Evolutionary conservation across 2,888 invertebrate genomes (phyloP).

Genomic region (Protodeltote pygarga): DNA sequence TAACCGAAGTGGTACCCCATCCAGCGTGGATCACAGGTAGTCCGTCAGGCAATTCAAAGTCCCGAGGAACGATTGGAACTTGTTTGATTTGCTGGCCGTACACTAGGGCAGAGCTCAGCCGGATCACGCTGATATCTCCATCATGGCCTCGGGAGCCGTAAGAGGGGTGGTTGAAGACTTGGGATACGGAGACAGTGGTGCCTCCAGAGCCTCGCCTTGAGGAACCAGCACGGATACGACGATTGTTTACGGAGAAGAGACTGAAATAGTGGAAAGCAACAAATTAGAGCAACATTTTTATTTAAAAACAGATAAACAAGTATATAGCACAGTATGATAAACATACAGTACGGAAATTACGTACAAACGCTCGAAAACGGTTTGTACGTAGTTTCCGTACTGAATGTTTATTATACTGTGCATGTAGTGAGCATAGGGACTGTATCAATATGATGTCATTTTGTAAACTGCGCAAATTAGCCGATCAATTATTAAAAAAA

Average conservation of each 20-base stretch:
- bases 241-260: slow-evolving; percentile 19
- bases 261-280: slow-evolving; percentile 11
- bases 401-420: no score
- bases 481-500: background rate
- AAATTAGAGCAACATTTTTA: no score
- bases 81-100: slow-evolving; percentile 34
- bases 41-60: slow-evolving; percentile 34
- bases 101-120: slow-evolving; percentile 29
- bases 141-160: slow-evolving; percentile 45
- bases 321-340: no score
- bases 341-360: no score
- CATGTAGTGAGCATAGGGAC: no score
- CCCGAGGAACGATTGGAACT: slow-evolving; percentile 33
- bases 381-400: no score
- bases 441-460: no score
- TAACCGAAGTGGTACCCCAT: slow-evolving; percentile 56
- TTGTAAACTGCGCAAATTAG: no score
- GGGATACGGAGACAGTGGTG: slow-evolving; percentile 23
- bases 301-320: background rate
- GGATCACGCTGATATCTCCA: slow-evolving; percentile 55
- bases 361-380: no score
- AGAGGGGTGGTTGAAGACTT: slow-evolving; percentile 50
- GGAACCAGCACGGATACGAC: slow-evolving; percentile 57
- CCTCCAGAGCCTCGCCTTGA: slow-evolving; percentile 53
- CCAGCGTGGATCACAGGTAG: slow-evolving; percentile 55